These are phyloP conservation scores for Mormyrus proboscirostris DNA, from an alignment of 2,797 vertebrate species.

Conservation along the genomic window DNA sequence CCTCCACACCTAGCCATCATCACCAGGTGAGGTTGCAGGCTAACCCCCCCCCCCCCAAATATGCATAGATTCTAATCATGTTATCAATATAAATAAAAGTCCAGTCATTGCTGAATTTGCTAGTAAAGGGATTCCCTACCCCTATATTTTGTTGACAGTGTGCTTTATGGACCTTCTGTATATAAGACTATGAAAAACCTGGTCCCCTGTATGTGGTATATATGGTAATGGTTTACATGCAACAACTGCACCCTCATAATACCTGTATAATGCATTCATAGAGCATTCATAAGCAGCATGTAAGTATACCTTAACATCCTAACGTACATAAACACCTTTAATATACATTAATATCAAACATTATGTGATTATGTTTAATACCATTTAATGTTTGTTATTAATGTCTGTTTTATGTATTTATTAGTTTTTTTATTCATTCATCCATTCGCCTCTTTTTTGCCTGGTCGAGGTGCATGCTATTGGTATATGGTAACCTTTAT, in stretches of 20 bases:
- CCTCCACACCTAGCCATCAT: conserved; percentile 97
- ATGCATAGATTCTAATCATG: not conserved
- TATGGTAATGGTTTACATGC: not conserved
- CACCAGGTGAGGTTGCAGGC: conserved; percentile 72
- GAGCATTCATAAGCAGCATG: not conserved
- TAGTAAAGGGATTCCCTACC: not conserved
- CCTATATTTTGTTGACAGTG: not conserved
- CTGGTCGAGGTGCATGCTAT: not conserved
- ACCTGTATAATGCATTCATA: not conserved
- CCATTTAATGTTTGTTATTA: not conserved
- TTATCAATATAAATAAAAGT: not conserved
- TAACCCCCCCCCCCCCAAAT: not conserved
- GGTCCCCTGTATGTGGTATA: not conserved
- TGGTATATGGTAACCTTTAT: not conserved
- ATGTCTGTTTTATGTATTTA: not conserved
- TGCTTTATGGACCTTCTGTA: not conserved
- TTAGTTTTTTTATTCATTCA: not conserved
- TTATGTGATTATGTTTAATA: not conserved
- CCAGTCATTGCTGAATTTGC: not conserved
- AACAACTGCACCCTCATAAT: not conserved
- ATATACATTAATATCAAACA: not conserved
- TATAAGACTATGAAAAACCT: not conserved
- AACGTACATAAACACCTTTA: not conserved
- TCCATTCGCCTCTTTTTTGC: not conserved
- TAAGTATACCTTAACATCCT: not conserved